These are phyloP conservation scores for Cotesia congregata DNA, from an alignment of 2,888 invertebrate species.

Conservation along the genomic window DNA sequence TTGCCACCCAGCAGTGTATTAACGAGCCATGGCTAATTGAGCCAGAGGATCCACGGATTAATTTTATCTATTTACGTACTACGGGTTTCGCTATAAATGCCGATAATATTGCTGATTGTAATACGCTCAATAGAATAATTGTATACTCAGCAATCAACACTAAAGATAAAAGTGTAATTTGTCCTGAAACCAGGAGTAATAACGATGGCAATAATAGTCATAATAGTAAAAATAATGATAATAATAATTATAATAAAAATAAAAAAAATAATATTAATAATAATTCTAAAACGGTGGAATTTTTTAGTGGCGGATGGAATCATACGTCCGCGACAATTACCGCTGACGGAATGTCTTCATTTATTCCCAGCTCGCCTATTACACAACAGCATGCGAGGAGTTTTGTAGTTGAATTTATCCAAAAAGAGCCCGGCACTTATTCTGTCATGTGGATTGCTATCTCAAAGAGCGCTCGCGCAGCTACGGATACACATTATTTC, in stretches of 20 bases:
- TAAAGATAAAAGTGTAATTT: constrained; percentile 76
- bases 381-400: constrained; percentile 75
- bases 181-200: constrained; percentile 72
- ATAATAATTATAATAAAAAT: constrained; percentile 52
- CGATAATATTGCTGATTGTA: constrained; percentile 72
- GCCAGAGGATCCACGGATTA: constrained; percentile 79
- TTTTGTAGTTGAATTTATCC: constrained; percentile 82
- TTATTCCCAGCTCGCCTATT: constrained; percentile 47
- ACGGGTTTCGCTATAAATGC: constrained; percentile 76
- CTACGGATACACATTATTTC: constrained; percentile 33
- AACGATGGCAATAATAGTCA: not conserved
- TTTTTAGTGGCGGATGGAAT: constrained; percentile 82
- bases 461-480: constrained; percentile 79
- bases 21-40: constrained; percentile 85
- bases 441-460: constrained; percentile 85
- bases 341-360: constrained; percentile 47
- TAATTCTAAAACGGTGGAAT: constrained; percentile 72
- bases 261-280: constrained; percentile 45
- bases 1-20: constrained; percentile 72
- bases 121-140: constrained; percentile 80
- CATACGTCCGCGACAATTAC: constrained; percentile 48
- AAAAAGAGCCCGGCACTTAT: constrained; percentile 81
- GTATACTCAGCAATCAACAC: constrained; percentile 81
- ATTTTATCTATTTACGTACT: constrained; percentile 81
- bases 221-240: constrained; percentile 54